Percentiles rank a stretch among this genome's conserved stretches.
Evolutionary conservation across 2,113 vertebrate species (phyloP).

Genomic region (Melospiza georgiana): DNA sequence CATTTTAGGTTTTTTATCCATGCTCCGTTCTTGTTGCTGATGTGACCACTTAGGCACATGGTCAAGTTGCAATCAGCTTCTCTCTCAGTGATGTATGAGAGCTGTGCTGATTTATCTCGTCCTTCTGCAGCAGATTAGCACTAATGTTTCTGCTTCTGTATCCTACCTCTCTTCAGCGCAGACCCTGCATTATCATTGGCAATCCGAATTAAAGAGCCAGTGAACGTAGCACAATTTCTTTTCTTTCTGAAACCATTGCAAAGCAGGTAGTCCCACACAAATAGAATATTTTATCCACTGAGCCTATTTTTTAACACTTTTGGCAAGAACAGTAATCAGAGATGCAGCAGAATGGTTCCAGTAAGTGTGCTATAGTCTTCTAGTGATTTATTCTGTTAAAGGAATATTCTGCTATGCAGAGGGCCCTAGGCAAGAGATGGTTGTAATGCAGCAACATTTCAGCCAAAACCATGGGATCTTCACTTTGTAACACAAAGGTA

Average conservation of each 20-base stretch:
- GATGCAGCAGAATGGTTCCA: constrained; percentile 53
- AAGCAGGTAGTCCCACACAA: constrained; percentile 76
- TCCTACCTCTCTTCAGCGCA: constrained; percentile 74
- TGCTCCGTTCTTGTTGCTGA: constrained; percentile 73
- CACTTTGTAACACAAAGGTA: constrained; percentile 23
- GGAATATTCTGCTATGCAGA: constrained; percentile 43
- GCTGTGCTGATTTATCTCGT: constrained; percentile 80
- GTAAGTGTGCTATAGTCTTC: constrained; percentile 54
- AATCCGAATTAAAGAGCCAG: constrained; percentile 81
- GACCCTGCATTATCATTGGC: constrained; percentile 74
- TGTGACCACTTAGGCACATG: constrained; percentile 80
- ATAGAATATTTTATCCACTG: constrained; percentile 48
- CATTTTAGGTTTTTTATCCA: constrained; percentile 76
- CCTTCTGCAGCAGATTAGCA: constrained; percentile 81
- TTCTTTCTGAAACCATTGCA: constrained; percentile 77
- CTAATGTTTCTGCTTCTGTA: constrained; percentile 80
- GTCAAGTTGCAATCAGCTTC: constrained; percentile 81
- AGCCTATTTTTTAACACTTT: constrained; percentile 64
- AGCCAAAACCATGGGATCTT: constrained; percentile 30
- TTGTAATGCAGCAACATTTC: constrained; percentile 23
- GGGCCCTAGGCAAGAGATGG: constrained; percentile 27
- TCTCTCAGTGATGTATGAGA: constrained; percentile 76
- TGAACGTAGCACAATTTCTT: constrained; percentile 64
- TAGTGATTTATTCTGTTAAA: constrained; percentile 70
- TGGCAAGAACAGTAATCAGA: constrained; percentile 61